A percentile compares a stretch with the other conserved stretches of the same genome.
Conservation (phyloP, 1,140 invertebrate species). For the Eurosta solidaginis region DNA sequence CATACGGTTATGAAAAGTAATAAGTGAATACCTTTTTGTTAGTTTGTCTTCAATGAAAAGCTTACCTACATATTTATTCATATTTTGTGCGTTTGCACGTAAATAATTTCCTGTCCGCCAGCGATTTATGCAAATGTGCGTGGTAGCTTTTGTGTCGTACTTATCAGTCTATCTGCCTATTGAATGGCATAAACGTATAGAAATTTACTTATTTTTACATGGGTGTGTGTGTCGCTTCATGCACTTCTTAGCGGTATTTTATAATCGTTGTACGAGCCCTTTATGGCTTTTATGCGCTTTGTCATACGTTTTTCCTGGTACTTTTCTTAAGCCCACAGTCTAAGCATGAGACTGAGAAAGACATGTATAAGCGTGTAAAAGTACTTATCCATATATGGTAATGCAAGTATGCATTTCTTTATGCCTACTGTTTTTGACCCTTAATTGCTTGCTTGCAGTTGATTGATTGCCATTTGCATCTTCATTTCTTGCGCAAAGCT, state of each 20-base stretch:
- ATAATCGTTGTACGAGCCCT: neutral
- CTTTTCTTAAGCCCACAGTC: neutral
- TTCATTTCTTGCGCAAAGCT: neutral
- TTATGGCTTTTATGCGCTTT: neutral
- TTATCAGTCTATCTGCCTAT: neutral
- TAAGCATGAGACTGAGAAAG: neutral
- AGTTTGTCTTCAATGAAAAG: neutral
- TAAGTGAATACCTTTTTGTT: neutral
- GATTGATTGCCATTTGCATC: constrained; percentile 19
- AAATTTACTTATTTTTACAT: neutral
- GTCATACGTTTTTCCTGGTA: constrained; percentile 16
- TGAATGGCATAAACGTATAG: neutral
- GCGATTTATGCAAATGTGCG: neutral
- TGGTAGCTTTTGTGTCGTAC: neutral
- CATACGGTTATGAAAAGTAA: constrained; percentile 8
- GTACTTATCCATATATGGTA: neutral
- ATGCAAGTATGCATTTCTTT: neutral
- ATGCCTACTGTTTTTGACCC: neutral
- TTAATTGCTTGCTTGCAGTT: neutral
- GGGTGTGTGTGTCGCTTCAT: neutral
- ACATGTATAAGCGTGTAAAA: neutral
- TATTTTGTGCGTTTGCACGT: constrained; percentile 1
- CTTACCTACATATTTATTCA: neutral
- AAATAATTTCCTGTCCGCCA: neutral
- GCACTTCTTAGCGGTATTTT: neutral